Base-by-base conservation (phyloP, 2,797 vertebrate genomes). In the Xenopus petersii region DNA sequence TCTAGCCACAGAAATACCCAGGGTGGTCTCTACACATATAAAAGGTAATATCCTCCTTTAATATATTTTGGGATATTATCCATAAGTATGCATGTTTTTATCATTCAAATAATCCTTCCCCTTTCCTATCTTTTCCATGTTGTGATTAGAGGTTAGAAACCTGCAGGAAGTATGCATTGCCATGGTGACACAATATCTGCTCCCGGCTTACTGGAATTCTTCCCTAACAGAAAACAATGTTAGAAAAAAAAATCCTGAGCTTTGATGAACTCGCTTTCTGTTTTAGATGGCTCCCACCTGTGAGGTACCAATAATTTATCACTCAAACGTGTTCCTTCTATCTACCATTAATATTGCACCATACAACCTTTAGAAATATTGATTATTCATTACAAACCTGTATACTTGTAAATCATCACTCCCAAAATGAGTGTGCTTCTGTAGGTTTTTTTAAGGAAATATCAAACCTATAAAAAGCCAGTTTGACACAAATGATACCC, bases 111-210 rank as follows among this genome's bases (percentile, higher is more conserved):
- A 86, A 90, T 83, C 90, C 91, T 87, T 78, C 54, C 48, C 86
- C 89, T 92, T 94, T 94, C 88, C 93, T 94, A 92, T 93, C 92
- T 96, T 94, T 93, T 93, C 93, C 95, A 92, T 94, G 94, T 94
- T 96, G 94, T 96, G 94, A 95, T 94, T 95, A 94, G 93, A 94
- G 95, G 96, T 97, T 94, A 89, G 93, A 97, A 96, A 94, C 95
- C 93, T 94, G 94, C 94, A 94, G 95, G 94, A 98, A 97, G 96
- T 96, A 94, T 92, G 88, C 92, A 95, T 95, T 98, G 90, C 94
- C 94, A 96, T 95, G 92, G 94, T 92, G 98, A 98, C 96, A 90
- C 92, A 96, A 98, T 97, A 94, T 94, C 94, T 94, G 95, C 94
- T 94, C 87, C 93, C 89, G 93, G 93, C 93, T 96, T 96, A 96